These are phyloP conservation scores for Thera obeliscata DNA, from an alignment of 2,888 invertebrate genomes.

Conservation along the genomic window DNA sequence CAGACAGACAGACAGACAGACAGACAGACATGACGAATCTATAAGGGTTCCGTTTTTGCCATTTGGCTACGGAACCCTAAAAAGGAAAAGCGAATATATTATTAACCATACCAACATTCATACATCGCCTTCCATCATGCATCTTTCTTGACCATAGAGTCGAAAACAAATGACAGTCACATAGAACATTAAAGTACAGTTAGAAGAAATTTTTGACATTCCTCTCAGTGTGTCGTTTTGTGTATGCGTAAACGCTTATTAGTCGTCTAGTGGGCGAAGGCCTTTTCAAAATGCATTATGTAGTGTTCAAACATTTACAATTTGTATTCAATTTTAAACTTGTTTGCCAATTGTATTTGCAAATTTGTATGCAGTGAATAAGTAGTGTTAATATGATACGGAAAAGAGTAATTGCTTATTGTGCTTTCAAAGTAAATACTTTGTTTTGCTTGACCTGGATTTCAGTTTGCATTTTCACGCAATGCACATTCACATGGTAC, in stretches of 20 bases:
- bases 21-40: no score
- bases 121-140: background rate
- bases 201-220: constrained; percentile 72
- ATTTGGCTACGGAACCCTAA: no score
- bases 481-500: constrained; percentile 1
- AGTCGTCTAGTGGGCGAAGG: constrained; percentile 51
- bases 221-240: constrained; percentile 49
- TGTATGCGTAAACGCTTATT: constrained; percentile 54
- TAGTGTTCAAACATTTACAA: constrained; percentile 26
- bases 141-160: constrained; percentile 4
- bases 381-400: constrained; percentile 17
- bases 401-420: constrained; percentile 9
- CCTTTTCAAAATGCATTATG: constrained; percentile 43
- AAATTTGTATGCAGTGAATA: constrained; percentile 30
- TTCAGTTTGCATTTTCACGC: constrained; percentile 14
- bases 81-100: no score
- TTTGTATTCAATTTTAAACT: constrained; percentile 28
- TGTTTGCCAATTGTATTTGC: constrained; percentile 29
- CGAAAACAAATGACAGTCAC: background rate
- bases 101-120: no score
- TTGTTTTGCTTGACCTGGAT: constrained; percentile 23
- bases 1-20: no score
- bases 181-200: constrained; percentile 58
- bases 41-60: no score
- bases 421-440: constrained; percentile 12